These are phyloP conservation scores for Synanthedon myopaeformis DNA, from an alignment of 2,888 invertebrate genomes.

Conservation along the genomic window DNA sequence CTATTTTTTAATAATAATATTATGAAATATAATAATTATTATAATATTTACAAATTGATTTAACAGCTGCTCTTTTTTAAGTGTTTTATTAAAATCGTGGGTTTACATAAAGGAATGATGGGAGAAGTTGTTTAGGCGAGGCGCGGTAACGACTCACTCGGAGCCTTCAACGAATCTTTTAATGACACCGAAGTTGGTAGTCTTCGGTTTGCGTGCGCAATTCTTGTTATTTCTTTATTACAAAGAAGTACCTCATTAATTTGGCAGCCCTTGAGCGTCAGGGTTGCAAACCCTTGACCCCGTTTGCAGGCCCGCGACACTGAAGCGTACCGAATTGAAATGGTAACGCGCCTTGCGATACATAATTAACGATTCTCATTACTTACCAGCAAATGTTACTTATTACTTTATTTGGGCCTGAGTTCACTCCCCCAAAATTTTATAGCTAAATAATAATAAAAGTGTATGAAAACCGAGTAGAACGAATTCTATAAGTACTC, in stretches of 20 bases:
- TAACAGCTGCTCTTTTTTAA: background rate
- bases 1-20: too few species aligned
- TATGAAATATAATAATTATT: too few species aligned
- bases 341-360: slow-evolving; percentile 62
- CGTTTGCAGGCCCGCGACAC: slow-evolving; percentile 57
- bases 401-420: slow-evolving; percentile 10
- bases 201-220: slow-evolving; percentile 65
- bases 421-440: slow-evolving; percentile 1
- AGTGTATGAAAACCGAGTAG: too few species aligned
- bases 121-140: slow-evolving; percentile 57
- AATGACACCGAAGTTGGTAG: slow-evolving; percentile 61
- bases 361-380: slow-evolving; percentile 69
- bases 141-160: slow-evolving; percentile 57
- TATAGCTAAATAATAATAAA: too few species aligned
- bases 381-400: slow-evolving; percentile 49
- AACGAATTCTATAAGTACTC: too few species aligned
- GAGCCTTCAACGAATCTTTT: slow-evolving; percentile 57
- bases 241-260: slow-evolving; percentile 72
- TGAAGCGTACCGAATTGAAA: slow-evolving; percentile 53
- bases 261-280: slow-evolving; percentile 59
- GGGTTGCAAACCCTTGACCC: slow-evolving; percentile 68
- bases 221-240: slow-evolving; percentile 72
- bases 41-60: too few species aligned
- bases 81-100: background rate
- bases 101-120: slow-evolving; percentile 34